phyloP scores from a whole-genome alignment of 2,797 vertebrate species.

The Acipenser ruthenus region DNA sequence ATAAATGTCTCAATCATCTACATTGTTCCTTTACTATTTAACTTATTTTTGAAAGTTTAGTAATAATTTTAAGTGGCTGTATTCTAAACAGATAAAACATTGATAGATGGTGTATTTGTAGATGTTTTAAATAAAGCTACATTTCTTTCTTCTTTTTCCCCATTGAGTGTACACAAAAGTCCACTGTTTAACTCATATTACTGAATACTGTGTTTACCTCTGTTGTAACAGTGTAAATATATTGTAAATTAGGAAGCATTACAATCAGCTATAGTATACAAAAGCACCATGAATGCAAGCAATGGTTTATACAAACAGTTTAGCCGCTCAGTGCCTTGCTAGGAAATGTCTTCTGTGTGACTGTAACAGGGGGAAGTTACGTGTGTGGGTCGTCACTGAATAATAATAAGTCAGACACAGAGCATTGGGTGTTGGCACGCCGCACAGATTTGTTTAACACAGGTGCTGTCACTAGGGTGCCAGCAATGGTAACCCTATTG shows the following conservation, averaged over 20 bases:
- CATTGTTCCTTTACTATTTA: neutral
- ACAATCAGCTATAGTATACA: neutral
- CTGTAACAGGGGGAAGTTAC: neutral
- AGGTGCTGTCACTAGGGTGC: too few species aligned
- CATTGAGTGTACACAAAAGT: neutral
- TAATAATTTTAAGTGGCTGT: neutral
- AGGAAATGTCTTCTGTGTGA: neutral
- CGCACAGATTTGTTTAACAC: too few species aligned
- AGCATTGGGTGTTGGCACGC: too few species aligned
- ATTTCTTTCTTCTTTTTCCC: neutral
- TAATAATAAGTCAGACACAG: too few species aligned
- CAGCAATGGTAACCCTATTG: too few species aligned
- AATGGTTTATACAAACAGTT: neutral
- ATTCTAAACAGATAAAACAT: neutral
- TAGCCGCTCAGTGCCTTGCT: neutral
- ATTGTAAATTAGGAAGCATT: neutral
- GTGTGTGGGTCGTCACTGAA: neutral
- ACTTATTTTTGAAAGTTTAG: neutral
- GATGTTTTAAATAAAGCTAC: neutral
- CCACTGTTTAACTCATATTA: neutral
- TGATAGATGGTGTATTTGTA: neutral
- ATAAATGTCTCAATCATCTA: neutral
- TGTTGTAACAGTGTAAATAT: constrained; percentile 2
- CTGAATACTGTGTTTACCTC: neutral
- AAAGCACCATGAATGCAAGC: neutral